A percentile compares a stretch with the other conserved stretches of the same genome.
phyloP scores from a whole-genome alignment of 2,888 invertebrate genomes.

The Pseudococcus viburni region DNA sequence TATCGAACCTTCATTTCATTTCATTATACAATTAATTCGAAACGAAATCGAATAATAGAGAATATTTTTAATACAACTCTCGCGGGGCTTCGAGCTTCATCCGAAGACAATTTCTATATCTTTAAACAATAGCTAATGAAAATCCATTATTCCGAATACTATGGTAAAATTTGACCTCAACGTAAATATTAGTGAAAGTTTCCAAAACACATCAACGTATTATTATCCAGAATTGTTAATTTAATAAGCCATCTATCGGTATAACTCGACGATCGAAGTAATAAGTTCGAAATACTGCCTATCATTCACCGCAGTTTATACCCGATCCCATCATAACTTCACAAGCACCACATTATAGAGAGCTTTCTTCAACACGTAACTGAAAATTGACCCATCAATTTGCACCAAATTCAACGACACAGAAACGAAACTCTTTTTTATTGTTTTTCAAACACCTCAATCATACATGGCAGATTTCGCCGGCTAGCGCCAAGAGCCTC shows the following conservation, averaged over 20 bases:
- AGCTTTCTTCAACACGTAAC: background rate
- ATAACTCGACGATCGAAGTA: background rate
- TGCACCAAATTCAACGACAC: background rate
- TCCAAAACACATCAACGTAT: constrained; percentile 13
- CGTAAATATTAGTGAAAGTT: constrained; percentile 23
- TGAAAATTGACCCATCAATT: background rate
- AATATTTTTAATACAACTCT: constrained; percentile 2
- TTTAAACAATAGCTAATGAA: constrained; percentile 2
- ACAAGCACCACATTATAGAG: background rate
- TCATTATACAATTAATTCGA: constrained; percentile 14
- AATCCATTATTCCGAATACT: background rate
- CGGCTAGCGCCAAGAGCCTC: background rate
- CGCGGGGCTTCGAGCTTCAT: background rate
- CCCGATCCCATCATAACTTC: background rate
- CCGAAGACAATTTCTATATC: background rate
- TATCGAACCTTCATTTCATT: background rate
- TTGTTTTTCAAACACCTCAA: background rate
- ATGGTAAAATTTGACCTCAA: constrained; percentile 40
- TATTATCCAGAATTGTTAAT: constrained; percentile 26
- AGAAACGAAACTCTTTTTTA: background rate
- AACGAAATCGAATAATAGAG: constrained; percentile 11
- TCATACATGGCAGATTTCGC: background rate
- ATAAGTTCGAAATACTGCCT: background rate
- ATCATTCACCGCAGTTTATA: background rate
- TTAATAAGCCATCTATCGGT: background rate